Evolutionary conservation across 2,888 invertebrate genomes (phyloP), one percentile per base, ranked within the genome.

Genomic region (Athrips mouffetella): DNA sequence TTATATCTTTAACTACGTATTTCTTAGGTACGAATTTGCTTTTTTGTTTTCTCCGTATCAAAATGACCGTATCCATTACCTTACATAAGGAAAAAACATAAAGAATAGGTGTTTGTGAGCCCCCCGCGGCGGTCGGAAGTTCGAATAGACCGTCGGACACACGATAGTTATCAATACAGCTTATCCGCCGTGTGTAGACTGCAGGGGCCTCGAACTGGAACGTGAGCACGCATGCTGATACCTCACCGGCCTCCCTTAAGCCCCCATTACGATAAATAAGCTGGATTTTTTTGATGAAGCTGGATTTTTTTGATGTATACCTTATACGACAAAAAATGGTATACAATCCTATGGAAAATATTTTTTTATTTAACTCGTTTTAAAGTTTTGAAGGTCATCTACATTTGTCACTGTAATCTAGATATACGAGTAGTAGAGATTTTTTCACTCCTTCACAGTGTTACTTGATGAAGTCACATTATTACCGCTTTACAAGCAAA

Each of bases 91-190:
- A 8, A 41, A 29, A 30, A 10, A 37, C n/a, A 20, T 37, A 21
- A 21, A 20, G 21, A 37, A 29, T 29, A 46, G 37, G 46, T 49
- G 50, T 50, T 50, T 44, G 20, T 18, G 16, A 33, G 37, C 29
- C 48, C 51, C 51, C 48, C 45, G 48, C 23, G 23, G 47, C 7
- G 44, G 16, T 25, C 37, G 39, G 45, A 45, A 30, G 13, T n/a
- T n/a, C n/a, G n/a, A n/a, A 27, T 37, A 33, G 40, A 45, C 40
- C 45, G 31, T 45, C 39, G 39, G 29, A 50, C 45, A 20, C 46
- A 20, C 44, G 50, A 47, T 47, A 47, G 51, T 51, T 51, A 51
- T 51, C 51, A 51, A 51, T 51, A 51, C 51, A 41, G 51, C 45
- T 51, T 51, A 51, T 40, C 45, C 31, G n/a, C 35, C 4, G 35